Base-by-base conservation (phyloP, 1,140 invertebrate genomes). In the Oryzaephilus surinamensis region DNA sequence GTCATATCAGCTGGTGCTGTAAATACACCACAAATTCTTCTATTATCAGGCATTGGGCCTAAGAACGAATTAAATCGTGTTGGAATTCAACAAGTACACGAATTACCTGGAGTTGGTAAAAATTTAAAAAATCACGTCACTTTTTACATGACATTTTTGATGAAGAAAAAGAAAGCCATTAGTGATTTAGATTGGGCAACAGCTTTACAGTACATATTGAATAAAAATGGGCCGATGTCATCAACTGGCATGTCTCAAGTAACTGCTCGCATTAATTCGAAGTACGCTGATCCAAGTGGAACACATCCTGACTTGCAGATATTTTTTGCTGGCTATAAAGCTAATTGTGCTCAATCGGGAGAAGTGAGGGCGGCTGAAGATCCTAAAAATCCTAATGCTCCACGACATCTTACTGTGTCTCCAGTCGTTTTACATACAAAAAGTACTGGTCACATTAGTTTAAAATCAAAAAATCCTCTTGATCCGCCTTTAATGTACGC, bases 401-500 rank as follows among this genome's bases (percentile, higher is more conserved):
- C 63, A 12, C 69, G 70, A 43, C 57, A 64, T 26, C 65, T 70
- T 36, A 76, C 73, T n/a, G 68, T 85, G 29, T 76, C 76, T 14
- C 79, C 77, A 2, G 74, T 81, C 14, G 65, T 77, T 6, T 56
- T 86, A 2, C 81, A 87, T 57, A 87, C 89, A 0, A 82, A 84
- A 50, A 90, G 85, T 31, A 70, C 78, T 28, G 90, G 90, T 0
- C 79, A 76, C 47, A 53, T 91, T 1, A 74, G 72, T 8, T 58
- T 94, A 2, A 69, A 72, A 18, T 77, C 76, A 1, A 70, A 66
- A n/a, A 77, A 96, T 70, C 91, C 91, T 0, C 57, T 76, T 1
- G 73, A 76, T 3, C 72, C 79, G 17, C 92, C 92, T 0, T 54
- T 80, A n/a, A 84, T 96, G 51, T 76, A 86, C 51, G 84, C 87